phyloP scores from a whole-genome alignment of 92 coral and sea anemone species.

The Plumapathes pennacea region DNA sequence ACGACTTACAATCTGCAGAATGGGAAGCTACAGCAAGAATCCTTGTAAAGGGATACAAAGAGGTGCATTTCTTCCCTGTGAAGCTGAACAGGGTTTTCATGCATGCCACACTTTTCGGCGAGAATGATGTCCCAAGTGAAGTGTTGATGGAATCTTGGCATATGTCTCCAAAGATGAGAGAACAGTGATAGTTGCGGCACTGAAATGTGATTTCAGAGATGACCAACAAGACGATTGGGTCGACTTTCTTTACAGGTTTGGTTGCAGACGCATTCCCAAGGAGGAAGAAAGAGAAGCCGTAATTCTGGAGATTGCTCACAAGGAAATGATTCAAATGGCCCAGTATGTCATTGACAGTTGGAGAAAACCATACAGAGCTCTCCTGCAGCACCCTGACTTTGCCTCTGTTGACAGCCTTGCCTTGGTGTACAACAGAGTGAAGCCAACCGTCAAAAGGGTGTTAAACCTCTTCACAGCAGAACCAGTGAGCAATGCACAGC shows the following conservation, averaged over 20 bases:
- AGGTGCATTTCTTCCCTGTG: slow-evolving; percentile 26
- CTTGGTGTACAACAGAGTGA: slow-evolving; percentile 27
- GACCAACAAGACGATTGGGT: slow-evolving; percentile 48
- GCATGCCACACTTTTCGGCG: slow-evolving; percentile 23
- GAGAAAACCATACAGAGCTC: slow-evolving; percentile 12
- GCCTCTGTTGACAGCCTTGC: slow-evolving; percentile 17
- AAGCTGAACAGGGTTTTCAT: slow-evolving; percentile 32
- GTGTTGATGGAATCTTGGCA: slow-evolving; percentile 22
- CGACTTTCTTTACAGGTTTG: slow-evolving; percentile 58
- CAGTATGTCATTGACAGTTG: slow-evolving; percentile 56
- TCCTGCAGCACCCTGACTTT: slow-evolving; percentile 1
- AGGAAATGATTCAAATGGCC: slow-evolving; percentile 52
- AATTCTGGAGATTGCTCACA: slow-evolving; percentile 59
- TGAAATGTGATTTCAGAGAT: slow-evolving; percentile 2
- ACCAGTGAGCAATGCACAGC: slow-evolving; percentile 33
- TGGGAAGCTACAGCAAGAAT: slow-evolving; percentile 48
- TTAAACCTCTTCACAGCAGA: slow-evolving; percentile 27
- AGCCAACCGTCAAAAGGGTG: slow-evolving; percentile 46
- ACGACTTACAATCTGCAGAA: slow-evolving; percentile 37
- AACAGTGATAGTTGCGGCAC: slow-evolving; percentile 21
- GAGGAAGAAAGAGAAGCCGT: slow-evolving; percentile 34
- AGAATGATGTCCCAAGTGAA: slow-evolving; percentile 18
- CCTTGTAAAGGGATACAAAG: slow-evolving; percentile 40
- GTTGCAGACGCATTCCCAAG: slow-evolving; percentile 44
- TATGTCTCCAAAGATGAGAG: slow-evolving; percentile 51